Percentiles rank a stretch among this genome's conserved stretches.
Evolutionary conservation across 2,113 vertebrate species (phyloP).

Genomic region (Onychostruthus taczanowskii): DNA sequence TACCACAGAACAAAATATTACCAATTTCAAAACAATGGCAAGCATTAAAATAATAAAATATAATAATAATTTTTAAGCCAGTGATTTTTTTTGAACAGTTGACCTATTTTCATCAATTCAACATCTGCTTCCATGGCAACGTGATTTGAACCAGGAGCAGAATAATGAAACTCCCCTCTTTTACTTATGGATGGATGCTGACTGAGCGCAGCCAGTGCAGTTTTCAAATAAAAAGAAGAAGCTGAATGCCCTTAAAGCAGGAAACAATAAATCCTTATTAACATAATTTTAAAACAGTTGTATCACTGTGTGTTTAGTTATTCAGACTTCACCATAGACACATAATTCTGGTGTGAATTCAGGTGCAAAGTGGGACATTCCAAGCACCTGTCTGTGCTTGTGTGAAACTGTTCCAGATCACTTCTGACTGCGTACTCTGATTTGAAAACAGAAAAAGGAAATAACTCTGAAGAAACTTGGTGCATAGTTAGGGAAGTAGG

Average conservation of each 20-base stretch:
- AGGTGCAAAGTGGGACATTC: not conserved
- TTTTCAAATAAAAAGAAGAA: slow-evolving; percentile 13
- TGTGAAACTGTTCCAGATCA: not conserved
- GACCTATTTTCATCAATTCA: slow-evolving; percentile 53
- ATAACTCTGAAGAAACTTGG: not conserved
- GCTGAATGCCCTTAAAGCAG: not conserved
- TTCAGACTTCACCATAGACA: not conserved
- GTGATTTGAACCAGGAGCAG: slow-evolving; percentile 30
- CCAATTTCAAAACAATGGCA: not conserved
- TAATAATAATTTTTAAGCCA: not conserved
- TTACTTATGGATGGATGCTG: not conserved
- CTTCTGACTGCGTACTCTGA: not conserved
- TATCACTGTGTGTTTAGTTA: not conserved
- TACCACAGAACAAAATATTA: not conserved
- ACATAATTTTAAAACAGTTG: not conserved
- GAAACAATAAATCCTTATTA: not conserved
- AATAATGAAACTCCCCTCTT: not conserved
- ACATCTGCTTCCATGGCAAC: slow-evolving; percentile 55
- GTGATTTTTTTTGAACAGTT: not conserved
- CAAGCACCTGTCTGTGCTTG: accelerated
- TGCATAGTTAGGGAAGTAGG: not conserved
- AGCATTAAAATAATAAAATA: not conserved
- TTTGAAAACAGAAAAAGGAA: not conserved
- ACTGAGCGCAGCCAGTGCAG: not conserved
- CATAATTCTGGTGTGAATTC: not conserved